phyloP scores from a whole-genome alignment of 2,888 invertebrate species.

The Abscondita cerata region DNA sequence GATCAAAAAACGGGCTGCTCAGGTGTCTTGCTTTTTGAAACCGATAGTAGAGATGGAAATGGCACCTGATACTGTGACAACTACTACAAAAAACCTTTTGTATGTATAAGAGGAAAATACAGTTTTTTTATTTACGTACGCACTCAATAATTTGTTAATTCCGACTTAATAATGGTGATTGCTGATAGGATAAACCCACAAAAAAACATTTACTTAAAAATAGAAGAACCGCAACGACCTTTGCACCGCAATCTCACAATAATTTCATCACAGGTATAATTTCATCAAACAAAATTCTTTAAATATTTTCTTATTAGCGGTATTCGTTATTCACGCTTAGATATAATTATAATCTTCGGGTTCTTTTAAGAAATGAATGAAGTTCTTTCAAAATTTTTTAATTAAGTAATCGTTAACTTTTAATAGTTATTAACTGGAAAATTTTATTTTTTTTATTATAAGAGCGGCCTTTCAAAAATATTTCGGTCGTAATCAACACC shows the following conservation, averaged over 20 bases:
- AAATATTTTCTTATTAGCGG: constrained; percentile 20
- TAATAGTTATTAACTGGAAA: background rate
- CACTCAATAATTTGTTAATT: too few relatives aligned
- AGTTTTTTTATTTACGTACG: too few relatives aligned
- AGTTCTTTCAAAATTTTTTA: constrained; percentile 15
- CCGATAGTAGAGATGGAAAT: too few relatives aligned
- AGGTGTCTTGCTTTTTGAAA: too few relatives aligned
- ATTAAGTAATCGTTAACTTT: constrained; percentile 20
- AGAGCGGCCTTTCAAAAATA: background rate
- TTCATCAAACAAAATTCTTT: constrained; percentile 20
- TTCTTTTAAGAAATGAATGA: constrained; percentile 24
- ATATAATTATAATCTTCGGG: constrained; percentile 21
- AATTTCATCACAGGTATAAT: constrained; percentile 29
- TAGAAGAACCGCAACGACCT: constrained; percentile 22
- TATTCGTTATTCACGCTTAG: constrained; percentile 20
- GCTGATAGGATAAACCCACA: constrained; percentile 27
- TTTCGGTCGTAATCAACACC: background rate
- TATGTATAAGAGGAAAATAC: too few relatives aligned
- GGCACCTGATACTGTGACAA: too few relatives aligned
- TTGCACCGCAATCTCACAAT: constrained; percentile 27
- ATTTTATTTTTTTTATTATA: background rate
- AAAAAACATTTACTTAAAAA: constrained; percentile 14
- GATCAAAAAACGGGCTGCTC: too few relatives aligned
- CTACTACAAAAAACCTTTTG: too few relatives aligned
- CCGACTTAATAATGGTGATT: constrained; percentile 5